Conservation (phyloP, 2,797 vertebrate species). For the Poecilia velifera region DNA sequence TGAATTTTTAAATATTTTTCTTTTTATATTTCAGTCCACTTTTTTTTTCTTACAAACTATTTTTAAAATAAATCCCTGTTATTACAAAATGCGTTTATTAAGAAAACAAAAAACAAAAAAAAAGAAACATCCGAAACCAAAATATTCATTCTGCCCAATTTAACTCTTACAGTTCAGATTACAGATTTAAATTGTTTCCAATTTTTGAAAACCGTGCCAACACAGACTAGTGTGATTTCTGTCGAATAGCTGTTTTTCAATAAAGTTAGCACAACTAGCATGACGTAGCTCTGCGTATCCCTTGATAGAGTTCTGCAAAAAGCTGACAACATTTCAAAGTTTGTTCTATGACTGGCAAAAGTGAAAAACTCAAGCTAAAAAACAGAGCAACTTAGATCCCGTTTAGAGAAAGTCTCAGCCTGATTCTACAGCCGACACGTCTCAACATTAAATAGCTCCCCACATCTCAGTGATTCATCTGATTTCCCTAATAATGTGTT, state of each 20-base stretch:
- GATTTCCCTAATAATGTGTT: background rate
- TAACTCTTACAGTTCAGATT: background rate
- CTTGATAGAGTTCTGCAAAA: background rate
- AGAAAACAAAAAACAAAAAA: conserved; percentile 16
- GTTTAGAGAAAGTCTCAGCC: background rate
- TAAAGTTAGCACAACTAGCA: background rate
- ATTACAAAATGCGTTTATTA: conserved; percentile 6
- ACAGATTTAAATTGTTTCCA: background rate
- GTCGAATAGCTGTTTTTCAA: background rate
- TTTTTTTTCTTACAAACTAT: conserved; percentile 23
- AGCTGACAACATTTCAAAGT: background rate
- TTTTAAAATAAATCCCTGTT: conserved; percentile 11
- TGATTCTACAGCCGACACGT: background rate
- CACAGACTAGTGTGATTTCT: background rate
- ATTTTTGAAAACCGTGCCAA: background rate
- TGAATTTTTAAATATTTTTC: conserved; percentile 34
- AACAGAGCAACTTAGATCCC: background rate
- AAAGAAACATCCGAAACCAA: conserved; percentile 10
- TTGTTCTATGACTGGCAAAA: background rate
- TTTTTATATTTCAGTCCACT: conserved; percentile 36
- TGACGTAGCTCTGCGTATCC: background rate
- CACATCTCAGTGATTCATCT: background rate
- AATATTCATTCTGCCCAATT: conserved; percentile 5
- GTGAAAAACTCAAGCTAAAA: background rate
- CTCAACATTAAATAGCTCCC: background rate